Evolutionary conservation across 2,797 vertebrate species (phyloP).

Genomic region (Aplochiton taeniatus): DNA sequence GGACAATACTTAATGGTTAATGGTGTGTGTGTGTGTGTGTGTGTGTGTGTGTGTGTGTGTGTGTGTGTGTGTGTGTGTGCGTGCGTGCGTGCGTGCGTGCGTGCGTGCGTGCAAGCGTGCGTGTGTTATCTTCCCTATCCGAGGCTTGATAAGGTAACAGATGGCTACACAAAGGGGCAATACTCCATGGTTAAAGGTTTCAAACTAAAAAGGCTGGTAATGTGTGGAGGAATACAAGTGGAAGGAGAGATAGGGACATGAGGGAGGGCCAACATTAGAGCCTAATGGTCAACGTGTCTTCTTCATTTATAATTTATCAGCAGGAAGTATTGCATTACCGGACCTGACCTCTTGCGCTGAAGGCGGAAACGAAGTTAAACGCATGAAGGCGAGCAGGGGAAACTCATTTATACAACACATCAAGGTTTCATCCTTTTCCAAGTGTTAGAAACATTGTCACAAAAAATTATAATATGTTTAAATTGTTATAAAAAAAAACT

Average conservation of each 20-base stretch:
- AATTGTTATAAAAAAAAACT: too few relatives aligned
- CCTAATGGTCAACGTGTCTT: conserved; percentile 53
- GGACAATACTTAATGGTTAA: background rate
- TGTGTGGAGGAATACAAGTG: background rate
- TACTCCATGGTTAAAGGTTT: too few relatives aligned
- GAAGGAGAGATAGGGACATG: conserved; percentile 9
- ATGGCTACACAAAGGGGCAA: too few relatives aligned
- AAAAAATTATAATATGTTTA: too few relatives aligned
- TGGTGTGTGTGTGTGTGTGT: conserved; percentile 3
- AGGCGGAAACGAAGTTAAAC: too few relatives aligned
- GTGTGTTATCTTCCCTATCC: background rate
- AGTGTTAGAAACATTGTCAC: too few relatives aligned
- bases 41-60: background rate
- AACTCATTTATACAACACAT: too few relatives aligned
- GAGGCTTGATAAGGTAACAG: too few relatives aligned
- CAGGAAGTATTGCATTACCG: conserved; percentile 67
- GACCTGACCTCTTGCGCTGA: too few relatives aligned
- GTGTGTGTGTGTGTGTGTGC: background rate
- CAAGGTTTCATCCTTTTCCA: too few relatives aligned
- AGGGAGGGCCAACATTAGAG: conserved; percentile 36
- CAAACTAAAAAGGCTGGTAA: too few relatives aligned
- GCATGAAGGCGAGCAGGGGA: too few relatives aligned
- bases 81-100: background rate
- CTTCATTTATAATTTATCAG: conserved; percentile 75
- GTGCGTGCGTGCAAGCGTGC: background rate